A percentile compares a stretch with the other conserved stretches of the same genome.
These are phyloP conservation scores for Onychostruthus taczanowskii DNA, from an alignment of 2,113 vertebrate genomes.

Conservation along the genomic window DNA sequence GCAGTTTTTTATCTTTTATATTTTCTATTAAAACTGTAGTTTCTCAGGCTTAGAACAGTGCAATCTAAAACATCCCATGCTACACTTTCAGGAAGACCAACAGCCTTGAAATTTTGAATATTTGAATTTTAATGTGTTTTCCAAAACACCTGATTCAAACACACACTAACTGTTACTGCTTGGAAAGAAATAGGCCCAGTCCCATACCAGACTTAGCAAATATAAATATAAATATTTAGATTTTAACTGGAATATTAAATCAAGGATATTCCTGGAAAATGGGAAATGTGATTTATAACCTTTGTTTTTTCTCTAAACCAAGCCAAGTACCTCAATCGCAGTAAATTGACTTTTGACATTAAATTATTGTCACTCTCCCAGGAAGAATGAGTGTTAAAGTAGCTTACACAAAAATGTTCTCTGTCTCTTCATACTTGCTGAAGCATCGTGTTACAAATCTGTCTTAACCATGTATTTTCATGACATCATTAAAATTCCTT, in stretches of 20 bases:
- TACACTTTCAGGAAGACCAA: background rate
- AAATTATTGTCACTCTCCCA: background rate
- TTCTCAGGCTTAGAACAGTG: background rate
- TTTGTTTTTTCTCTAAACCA: slow-evolving; percentile 36
- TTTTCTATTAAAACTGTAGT: slow-evolving; percentile 2
- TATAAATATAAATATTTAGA: background rate
- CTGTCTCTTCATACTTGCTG: background rate
- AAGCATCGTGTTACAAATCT: background rate
- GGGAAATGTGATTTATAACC: slow-evolving; percentile 43
- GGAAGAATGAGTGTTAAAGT: background rate
- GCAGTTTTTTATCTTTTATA: background rate
- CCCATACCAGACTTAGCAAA: slow-evolving; percentile 40
- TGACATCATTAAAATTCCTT: background rate
- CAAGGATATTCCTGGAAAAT: slow-evolving; percentile 34
- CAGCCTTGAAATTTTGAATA: background rate
- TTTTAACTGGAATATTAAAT: slow-evolving; percentile 16
- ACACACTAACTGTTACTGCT: slow-evolving; percentile 28
- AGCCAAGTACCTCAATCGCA: slow-evolving; percentile 1
- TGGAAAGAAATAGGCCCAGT: slow-evolving; percentile 49
- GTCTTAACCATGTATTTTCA: background rate
- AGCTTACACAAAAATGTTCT: slow-evolving; percentile 6
- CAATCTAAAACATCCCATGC: background rate
- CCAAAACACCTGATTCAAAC: slow-evolving; percentile 50
- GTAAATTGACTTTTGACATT: slow-evolving; percentile 38
- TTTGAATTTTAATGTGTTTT: background rate